Evolutionary conservation across 1,140 invertebrate genomes (phyloP), one percentile per base, ranked within the genome.

Genomic region (Calephelis nemesis): DNA sequence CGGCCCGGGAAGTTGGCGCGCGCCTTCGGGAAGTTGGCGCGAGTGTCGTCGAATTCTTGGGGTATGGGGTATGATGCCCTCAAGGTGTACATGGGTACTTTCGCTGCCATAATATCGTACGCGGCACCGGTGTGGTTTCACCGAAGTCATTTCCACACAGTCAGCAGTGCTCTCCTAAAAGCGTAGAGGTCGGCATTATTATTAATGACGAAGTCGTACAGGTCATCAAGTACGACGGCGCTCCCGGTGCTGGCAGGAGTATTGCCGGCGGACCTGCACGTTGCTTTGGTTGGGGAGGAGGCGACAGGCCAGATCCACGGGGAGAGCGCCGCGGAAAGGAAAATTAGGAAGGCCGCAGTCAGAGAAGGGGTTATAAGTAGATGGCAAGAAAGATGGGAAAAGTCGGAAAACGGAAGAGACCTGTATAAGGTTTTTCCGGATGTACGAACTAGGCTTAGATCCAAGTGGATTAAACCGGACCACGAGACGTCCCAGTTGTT

Each of bases 181-280:
- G 49, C 49, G 49, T 13, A 54, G 8, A 13, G 50, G 8, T 54
- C 50, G 9, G 15, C 68, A 0, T 13, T 70, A 2, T 5, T 70
- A 6, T 7, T 70, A n/a, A 30, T 65, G 11, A 70, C 52, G 0
- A 70, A 70, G 54, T 52, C 63, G 5, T 65, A 62, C 12, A 40
- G 63, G 4, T 65, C 68, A 30, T 30, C 30, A 30, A 30, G 30
- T 30, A 30, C 4, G 30, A 30, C 30, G 4, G 30, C 30, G 30
- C 15, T 19, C 15, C 15, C 15, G 15, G 15, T 19, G 15, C 15
- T 19, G 15, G 15, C 15, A 19, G 15, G 0, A 0, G 15, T 19
- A 19, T 1, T 19, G 15, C 39, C 11, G 62, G 64, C 12, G 52
- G 63, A 8, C 13, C 30, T 8, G 62, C 62, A 12, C 40, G 64